Base-by-base conservation (phyloP, 2,113 vertebrate genomes). In the Cyanistes caeruleus region DNA sequence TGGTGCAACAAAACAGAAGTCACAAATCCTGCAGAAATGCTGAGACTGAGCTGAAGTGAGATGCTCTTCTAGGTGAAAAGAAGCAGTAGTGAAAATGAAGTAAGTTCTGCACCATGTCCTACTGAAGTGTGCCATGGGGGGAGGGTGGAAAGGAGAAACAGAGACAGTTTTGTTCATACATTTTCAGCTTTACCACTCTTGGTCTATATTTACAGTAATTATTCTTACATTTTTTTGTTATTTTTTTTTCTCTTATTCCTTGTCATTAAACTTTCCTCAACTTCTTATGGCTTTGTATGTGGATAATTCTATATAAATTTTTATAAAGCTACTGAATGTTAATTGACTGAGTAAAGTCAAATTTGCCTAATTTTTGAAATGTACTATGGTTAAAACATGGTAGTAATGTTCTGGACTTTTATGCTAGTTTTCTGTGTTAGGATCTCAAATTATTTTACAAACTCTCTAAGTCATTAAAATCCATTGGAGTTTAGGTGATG, bases 141-240 rank as follows among this genome's bases (percentile, higher is more conserved):
- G 1, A 0, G 8, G 4, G 7, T 7, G 13, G 7, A 30, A 39
- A 78, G 39, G 22, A 44, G 44, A 55, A 58, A 43, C 2, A 49
- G 17, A 72, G 18, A 44, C 0, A 1, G 5, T 63, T 37, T n/a
- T 62, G 11, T 49, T 87, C 12, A 33, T 59, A 27, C 18, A 31
- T 25, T 78, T 84, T 48, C 28, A 64, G 4, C 15, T 67, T 51
- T 35, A 41, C 35, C 15, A 12, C 19, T 72, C 37, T 64, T 78
- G 58, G 31, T 69, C 72, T 88, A 0, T 21, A 68, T 16, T 58
- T 39, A 23, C 19, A 23, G 16, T 67, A 33, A 53, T 67, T 78
- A 52, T 70, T 74, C 33, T 27, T 46, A 24, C 2, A 5, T n/a
- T 51, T 74, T 74, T 67, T 62, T 63, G 9, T 16, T 64, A 10